These are phyloP conservation scores for Pimephales promelas DNA, from an alignment of 2,113 vertebrate genomes.

Conservation along the genomic window DNA sequence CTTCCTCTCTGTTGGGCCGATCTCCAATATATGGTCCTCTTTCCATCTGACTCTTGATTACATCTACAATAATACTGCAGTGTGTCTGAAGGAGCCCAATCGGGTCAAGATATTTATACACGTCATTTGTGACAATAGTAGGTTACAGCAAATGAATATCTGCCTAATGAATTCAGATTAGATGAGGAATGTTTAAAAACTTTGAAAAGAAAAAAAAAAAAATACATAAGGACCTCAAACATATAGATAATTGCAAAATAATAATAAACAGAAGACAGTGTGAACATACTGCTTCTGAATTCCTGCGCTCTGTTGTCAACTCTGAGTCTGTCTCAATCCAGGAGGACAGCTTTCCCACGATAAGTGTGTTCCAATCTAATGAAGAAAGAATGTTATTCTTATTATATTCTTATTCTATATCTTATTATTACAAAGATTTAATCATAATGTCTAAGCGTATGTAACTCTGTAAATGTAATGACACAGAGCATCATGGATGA, in stretches of 20 bases:
- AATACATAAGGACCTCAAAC: neutral
- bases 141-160: too few relatives aligned
- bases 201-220: neutral
- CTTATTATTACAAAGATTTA: neutral
- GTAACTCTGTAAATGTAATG: constrained; percentile 2
- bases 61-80: neutral
- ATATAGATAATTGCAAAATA: neutral
- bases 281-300: constrained; percentile 85
- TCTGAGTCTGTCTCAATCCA: constrained; percentile 89
- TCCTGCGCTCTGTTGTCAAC: constrained; percentile 81
- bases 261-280: neutral
- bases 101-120: neutral
- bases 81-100: neutral
- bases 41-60: constrained; percentile 14
- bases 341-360: constrained; percentile 89
- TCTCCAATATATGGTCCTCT: constrained; percentile 1
- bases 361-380: constrained; percentile 91
- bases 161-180: neutral
- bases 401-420: too few relatives aligned
- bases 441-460: neutral
- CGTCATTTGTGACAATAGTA: neutral
- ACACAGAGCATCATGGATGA: neutral
- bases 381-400: neutral
- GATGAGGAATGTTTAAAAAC: neutral
- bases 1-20: constrained; percentile 14